Evolutionary conservation across 1,140 invertebrate species (phyloP).

Genomic region (Leptinotarsa undecemlineata): DNA sequence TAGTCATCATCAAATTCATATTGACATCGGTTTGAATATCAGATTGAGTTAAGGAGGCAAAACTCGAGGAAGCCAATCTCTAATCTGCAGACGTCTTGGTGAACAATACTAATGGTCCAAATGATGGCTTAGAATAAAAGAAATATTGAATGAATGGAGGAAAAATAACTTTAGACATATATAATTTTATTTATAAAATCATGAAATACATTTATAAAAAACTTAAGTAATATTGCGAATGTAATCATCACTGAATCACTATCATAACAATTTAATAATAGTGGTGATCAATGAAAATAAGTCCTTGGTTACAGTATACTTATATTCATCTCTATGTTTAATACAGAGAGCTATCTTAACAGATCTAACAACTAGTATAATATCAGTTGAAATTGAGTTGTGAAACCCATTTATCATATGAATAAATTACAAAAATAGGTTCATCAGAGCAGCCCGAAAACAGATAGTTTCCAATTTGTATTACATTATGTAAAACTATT

Average conservation of each 20-base stretch:
- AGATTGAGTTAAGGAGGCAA: no score
- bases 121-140: no score
- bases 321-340: constrained; percentile 40
- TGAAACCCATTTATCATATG: not conserved
- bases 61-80: no score
- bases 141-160: not conserved
- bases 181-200: constrained; percentile 51
- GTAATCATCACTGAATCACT: constrained; percentile 46
- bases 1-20: no score
- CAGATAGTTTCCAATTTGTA: no score
- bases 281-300: constrained; percentile 37
- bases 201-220: constrained; percentile 52
- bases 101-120: no score
- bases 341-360: constrained; percentile 51
- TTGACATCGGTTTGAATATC: no score
- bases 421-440: no score
- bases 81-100: no score
- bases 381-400: constrained; percentile 42
- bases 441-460: no score
- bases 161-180: constrained; percentile 36
- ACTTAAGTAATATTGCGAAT: constrained; percentile 54
- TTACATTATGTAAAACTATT: no score
- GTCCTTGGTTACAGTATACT: constrained; percentile 36
- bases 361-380: constrained; percentile 46
- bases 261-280: constrained; percentile 30